Base-by-base conservation (phyloP, 2,113 vertebrate genomes). In the Caretta caretta region DNA sequence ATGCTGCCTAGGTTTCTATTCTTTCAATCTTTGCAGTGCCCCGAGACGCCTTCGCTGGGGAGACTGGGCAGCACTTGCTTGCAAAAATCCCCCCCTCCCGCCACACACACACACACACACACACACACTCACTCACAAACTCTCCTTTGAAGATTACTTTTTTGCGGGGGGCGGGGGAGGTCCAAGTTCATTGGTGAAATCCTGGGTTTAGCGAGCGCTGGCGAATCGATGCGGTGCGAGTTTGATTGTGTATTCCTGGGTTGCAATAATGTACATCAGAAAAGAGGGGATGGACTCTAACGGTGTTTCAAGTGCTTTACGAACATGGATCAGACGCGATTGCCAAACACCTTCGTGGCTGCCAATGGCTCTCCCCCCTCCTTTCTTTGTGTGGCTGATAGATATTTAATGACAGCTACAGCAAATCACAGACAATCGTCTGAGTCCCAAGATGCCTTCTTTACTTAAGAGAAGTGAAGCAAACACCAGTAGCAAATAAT, bases 221-320 rank as follows among this genome's bases (percentile, higher is more conserved):
- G 96, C 92, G 98, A 98, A 99, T 99, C 99, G 99, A 99, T 99
- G 99, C 98, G 98, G 99, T 99, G 98, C 98, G 99, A 96, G 98
- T 98, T 99, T 99, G 99, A 99, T 99, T 99, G 99, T 97, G 98
- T 98, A 98, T 98, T 98, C 99, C 99, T 99, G 98, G 95, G 98
- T 98, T 98, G 98, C 98, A 99, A 98, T 98, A 98, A 98, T 98
- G 98, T 97, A 97, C 90, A 97, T 98, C 97, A 96, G 98, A 97
- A 97, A 98, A 96, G 97, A 97, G 98, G 97, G 98, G 98, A 97
- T 90, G 98, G 98, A 98, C 98, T 97, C 93, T 94, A 93, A 95
- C 92, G 96, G 96, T 92, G 97, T 97, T 94, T 97, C 98, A 97
- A 97, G 97, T 98, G 98, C 98, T 98, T 96, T 97, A 96, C 98